phyloP scores from a whole-genome alignment of 1,140 invertebrate species.

The Rhopalosiphum padi region DNA sequence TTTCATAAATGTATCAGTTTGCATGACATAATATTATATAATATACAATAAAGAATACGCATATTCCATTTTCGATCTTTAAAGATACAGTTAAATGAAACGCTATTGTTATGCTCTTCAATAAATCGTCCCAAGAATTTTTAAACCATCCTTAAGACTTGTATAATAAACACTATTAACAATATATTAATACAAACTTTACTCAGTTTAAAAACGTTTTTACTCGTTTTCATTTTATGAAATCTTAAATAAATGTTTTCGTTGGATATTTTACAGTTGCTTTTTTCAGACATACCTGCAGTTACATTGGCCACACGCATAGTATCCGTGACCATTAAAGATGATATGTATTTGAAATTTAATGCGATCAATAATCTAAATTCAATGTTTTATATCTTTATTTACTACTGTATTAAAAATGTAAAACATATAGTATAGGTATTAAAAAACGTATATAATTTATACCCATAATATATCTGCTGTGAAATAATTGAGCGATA shows the following conservation, averaged over 20 bases:
- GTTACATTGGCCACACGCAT: not conserved
- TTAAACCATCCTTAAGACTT: too few relatives aligned
- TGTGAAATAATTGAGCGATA: not conserved
- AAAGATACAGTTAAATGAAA: not conserved
- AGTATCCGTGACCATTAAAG: not conserved
- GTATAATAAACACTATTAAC: too few relatives aligned
- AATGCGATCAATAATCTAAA: not conserved
- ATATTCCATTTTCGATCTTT: not conserved
- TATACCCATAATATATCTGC: not conserved
- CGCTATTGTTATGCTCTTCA: too few relatives aligned
- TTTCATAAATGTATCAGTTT: not conserved
- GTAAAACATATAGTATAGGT: not conserved
- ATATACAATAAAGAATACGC: too few relatives aligned
- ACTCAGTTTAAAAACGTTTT: not conserved
- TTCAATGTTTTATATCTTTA: constrained; percentile 14
- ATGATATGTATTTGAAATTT: not conserved
- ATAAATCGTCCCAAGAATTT: too few relatives aligned
- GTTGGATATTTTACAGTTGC: not conserved
- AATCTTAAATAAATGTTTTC: not conserved
- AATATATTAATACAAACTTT: not conserved
- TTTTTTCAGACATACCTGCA: not conserved
- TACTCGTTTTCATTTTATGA: not conserved
- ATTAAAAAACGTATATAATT: not conserved
- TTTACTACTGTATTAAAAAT: constrained; percentile 24
- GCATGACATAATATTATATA: not conserved